Evolutionary conservation across 2,888 invertebrate genomes (phyloP), one percentile per base, ranked within the genome.

Genomic region (Nemotelus nigrinus): DNA sequence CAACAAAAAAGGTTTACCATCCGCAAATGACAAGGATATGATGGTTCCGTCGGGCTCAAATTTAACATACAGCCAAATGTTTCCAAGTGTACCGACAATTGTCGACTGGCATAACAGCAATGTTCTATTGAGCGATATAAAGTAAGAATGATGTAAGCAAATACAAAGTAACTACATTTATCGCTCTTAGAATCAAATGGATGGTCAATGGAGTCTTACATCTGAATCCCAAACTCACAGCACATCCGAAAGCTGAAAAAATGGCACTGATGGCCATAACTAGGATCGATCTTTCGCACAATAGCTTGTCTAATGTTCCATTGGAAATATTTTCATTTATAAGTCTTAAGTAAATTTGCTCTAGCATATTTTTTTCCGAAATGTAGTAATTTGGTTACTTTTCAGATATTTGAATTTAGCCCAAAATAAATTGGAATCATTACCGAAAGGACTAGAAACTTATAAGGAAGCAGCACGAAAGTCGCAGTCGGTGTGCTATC

Each of bases 251-350:
- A 80, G 89, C 90, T 81, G 89, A 89, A 80, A 90, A 92, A 78
- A 90, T 93, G 3, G 92, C 95, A 0, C 88, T 97, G n/a, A 94
- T 93, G 83, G 97, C 98, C 0, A 93, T 99, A 78, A 99, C 99
- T 0, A 90, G 98, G 57, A 88, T 99, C 45, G 99, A 99, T 86
- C 90, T 99, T 60, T 97, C 98, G 5, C 93, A 93, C 85, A 99
- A 99, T 87, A 92, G 93, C 78, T 89, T 99, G 71, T 90, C 91
- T 0, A 89, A 90, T 45, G 86, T 99, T 81, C 99, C 99, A 0
- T 87, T 92, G 0, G 92, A 93, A 77, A 89, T 99, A 68, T 97
- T 98, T 85, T 92, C 93, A 79, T 88, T 98, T 83, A 91, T 92
- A 79, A 96, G 96, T 83, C 88, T 97, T 64, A 91, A 91, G 89